A percentile compares a stretch with the other conserved stretches of the same genome.
Conservation (phyloP, 2,797 vertebrate species). For the Ispidina lecontei region DNA sequence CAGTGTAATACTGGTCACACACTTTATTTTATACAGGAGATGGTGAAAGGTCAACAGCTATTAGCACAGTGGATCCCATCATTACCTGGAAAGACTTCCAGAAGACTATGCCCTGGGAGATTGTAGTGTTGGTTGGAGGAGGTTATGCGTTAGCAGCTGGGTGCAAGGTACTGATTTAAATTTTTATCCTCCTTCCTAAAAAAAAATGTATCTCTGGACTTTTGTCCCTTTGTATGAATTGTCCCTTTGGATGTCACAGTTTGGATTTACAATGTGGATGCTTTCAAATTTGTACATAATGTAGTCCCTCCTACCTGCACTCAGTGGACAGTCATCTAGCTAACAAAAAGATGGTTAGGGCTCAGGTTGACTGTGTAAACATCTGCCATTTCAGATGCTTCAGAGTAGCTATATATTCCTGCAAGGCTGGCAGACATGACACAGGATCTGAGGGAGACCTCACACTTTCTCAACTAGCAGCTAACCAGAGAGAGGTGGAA, state of each 20-base stretch:
- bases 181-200: neutral
- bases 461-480: neutral
- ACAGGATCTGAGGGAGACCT: neutral
- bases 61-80: slow-evolving; percentile 84
- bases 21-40: slow-evolving; percentile 61
- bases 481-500: neutral
- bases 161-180: slow-evolving; percentile 87
- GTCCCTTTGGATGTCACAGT: neutral
- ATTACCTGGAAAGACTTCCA: slow-evolving; percentile 99
- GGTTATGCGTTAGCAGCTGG: slow-evolving; percentile 96
- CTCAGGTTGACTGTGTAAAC: neutral
- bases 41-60: slow-evolving; percentile 49
- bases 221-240: neutral
- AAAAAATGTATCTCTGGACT: neutral
- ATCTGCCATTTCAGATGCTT: neutral
- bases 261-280: neutral
- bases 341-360: neutral
- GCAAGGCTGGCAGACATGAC: neutral
- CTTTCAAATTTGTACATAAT: neutral
- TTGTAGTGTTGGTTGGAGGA: slow-evolving; percentile 95
- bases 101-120: slow-evolving; percentile 98
- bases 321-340: neutral
- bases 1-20: neutral
- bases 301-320: neutral
- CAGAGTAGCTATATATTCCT: neutral